Conservation (phyloP, 1,140 invertebrate genomes). For the Gryon sp. region DNA sequence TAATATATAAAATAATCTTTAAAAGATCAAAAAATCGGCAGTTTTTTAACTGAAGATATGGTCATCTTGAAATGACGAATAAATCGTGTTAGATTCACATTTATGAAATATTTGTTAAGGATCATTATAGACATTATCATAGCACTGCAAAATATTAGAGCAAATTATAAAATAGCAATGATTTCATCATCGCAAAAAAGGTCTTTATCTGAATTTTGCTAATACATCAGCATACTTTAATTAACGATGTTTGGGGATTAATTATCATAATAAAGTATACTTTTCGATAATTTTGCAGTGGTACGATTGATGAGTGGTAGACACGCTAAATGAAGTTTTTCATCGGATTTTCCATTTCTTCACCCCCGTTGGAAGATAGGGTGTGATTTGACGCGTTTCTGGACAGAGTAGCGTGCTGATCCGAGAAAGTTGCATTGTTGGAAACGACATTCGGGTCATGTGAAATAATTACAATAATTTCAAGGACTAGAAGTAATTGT, state of each 20-base stretch:
- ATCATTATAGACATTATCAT: no score
- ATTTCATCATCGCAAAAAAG: no score
- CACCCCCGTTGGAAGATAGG: conserved; percentile 6
- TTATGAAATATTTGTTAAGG: no score
- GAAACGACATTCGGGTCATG: conserved; percentile 56
- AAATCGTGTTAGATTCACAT: no score
- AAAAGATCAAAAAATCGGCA: no score
- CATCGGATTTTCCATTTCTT: conserved; percentile 54
- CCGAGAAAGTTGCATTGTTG: conserved; percentile 40
- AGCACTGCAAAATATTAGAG: no score
- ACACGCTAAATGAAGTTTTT: conserved; percentile 49
- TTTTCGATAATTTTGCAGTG: conserved; percentile 34
- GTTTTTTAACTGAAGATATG: no score
- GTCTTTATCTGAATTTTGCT: conserved; percentile 1
- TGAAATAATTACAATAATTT: conserved; percentile 62
- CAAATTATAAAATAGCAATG: no score
- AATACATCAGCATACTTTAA: conserved; percentile 21
- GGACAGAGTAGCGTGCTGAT: conserved; percentile 52
- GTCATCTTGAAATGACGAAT: no score
- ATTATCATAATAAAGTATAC: conserved; percentile 38
- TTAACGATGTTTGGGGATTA: conserved; percentile 28
- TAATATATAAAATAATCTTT: no score
- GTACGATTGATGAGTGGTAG: conserved; percentile 33
- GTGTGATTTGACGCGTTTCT: conserved; percentile 59
- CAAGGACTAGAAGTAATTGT: conserved; percentile 52